phyloP scores from a whole-genome alignment of 2,797 vertebrate genomes.

The Gymnopithys bicolor region DNA sequence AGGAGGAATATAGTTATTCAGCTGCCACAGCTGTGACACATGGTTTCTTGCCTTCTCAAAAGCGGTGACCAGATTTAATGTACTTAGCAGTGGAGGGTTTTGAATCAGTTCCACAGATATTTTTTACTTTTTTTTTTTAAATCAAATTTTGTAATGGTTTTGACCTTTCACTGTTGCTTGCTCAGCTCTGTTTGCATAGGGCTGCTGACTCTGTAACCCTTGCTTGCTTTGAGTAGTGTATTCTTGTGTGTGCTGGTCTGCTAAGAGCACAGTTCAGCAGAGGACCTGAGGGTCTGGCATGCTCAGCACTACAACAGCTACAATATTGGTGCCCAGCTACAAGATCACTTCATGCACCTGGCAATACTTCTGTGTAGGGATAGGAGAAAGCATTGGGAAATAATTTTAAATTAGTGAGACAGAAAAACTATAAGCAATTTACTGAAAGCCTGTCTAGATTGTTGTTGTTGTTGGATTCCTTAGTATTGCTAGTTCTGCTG shows the following conservation, averaged over 20 bases:
- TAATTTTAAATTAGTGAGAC: neutral
- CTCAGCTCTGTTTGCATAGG: neutral
- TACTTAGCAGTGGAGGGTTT: neutral
- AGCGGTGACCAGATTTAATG: neutral
- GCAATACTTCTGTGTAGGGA: neutral
- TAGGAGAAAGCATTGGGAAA: neutral
- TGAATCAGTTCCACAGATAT: neutral
- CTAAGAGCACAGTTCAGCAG: rapidly evolving
- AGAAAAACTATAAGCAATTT: neutral
- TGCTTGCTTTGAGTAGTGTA: neutral
- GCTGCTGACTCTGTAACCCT: neutral
- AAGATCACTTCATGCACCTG: neutral
- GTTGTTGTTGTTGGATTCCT: neutral
- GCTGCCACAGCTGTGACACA: neutral
- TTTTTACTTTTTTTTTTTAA: neutral
- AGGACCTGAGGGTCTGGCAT: neutral
- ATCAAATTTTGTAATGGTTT: neutral
- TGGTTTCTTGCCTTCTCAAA: neutral
- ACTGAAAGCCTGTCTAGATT: neutral
- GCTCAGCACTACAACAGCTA: neutral
- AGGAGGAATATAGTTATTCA: neutral
- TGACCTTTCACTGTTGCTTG: neutral
- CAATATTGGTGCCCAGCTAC: neutral
- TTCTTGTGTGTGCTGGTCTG: neutral
- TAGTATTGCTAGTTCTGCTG: neutral